Conservation (phyloP, 2,113 vertebrate species). For the Urocolius indicus region DNA sequence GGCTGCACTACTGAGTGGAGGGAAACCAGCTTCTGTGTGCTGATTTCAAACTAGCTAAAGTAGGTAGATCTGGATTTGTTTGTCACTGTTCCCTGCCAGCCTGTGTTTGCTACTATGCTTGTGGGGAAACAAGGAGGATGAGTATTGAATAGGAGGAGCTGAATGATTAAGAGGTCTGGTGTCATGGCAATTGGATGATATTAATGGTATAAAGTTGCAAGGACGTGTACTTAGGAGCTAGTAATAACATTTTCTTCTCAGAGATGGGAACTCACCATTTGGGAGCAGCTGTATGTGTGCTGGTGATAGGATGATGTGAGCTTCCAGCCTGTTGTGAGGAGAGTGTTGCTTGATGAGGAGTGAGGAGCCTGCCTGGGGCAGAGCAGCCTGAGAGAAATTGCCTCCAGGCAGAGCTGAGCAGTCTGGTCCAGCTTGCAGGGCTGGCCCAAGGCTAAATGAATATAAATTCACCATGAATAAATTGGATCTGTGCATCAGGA, state of each 20-base stretch:
- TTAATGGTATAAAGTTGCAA: background rate
- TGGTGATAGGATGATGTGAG: fast-evolving
- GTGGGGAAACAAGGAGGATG: background rate
- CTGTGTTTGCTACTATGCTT: background rate
- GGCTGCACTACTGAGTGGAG: background rate
- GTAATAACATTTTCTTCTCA: background rate
- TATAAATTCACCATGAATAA: fast-evolving
- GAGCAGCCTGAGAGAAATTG: background rate
- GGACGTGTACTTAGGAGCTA: background rate
- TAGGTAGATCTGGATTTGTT: fast-evolving
- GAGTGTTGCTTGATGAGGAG: background rate
- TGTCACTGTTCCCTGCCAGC: background rate
- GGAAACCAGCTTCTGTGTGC: background rate
- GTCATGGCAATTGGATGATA: background rate
- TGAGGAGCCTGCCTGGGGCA: background rate
- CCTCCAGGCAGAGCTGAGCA: background rate
- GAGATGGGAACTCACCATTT: background rate
- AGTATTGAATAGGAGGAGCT: background rate
- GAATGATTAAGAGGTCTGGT: background rate
- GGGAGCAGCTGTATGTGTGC: background rate
- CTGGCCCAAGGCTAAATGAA: background rate
- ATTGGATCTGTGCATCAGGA: background rate
- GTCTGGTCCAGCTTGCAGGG: background rate
- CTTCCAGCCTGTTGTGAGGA: background rate
- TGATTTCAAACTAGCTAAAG: background rate